Base-by-base conservation (phyloP, 2,888 invertebrate genomes). In the Dione vanillae region DNA sequence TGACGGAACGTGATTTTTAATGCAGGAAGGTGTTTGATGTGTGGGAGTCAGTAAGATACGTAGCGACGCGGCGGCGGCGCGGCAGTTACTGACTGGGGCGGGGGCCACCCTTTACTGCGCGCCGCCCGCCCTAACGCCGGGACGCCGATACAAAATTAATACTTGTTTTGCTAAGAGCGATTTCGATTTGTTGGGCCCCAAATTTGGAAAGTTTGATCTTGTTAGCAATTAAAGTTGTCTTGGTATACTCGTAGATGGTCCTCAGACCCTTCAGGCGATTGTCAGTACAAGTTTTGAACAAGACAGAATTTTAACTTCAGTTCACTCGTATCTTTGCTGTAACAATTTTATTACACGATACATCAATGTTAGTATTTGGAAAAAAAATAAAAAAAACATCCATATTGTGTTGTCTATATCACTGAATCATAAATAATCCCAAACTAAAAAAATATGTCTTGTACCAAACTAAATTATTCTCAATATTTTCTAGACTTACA, bases 111-210 rank as follows among this genome's bases (percentile, higher is more conserved):
- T 61, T 69, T 59, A 88, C 86, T 87, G 89, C 88, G 87, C 88
- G 89, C 88, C 82, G 81, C 80, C 83, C 82, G 78, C 82, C 80
- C 82, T 77, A 75, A 80, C 79, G 74, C 82, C 81, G 82, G 82
- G 84, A 87, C 85, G 83, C 87, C 90, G 90, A 92, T 91, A 91
- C 91, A 91, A 91, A 91, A 92, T 92, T 92, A 92, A 92, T 92
- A 92, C 92, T 92, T 92, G 90, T 92, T 92, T 92, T 90, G 88
- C 89, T 89, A 90, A 91, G 91, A 92, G 89, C 90, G 89, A 91
- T 91, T 92, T 90, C 92, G 92, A 92, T 92, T 93, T 92, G 92
- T 92, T 88, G 90, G 88, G 85, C 87, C 84, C 84, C 83, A 85
- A 90, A 91, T 92, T 87, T 89, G 83, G 81, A 92, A 92, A 92